Evolutionary conservation across 2,113 vertebrate genomes (phyloP).

Genomic region (Proteles cristata): DNA sequence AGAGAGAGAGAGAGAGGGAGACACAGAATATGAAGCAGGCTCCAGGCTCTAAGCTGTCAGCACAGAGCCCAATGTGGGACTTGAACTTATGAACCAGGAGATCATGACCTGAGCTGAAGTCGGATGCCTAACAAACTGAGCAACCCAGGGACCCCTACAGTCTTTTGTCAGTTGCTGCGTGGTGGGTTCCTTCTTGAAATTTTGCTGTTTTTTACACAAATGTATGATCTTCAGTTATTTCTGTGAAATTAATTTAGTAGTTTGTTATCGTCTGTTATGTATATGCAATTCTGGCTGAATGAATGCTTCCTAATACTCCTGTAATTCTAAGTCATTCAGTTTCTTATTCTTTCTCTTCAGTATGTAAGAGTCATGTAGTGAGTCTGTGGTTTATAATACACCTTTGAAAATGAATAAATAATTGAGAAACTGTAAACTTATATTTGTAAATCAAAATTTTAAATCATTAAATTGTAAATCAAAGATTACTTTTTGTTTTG

Average conservation of each 20-base stretch:
- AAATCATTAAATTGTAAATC: background rate
- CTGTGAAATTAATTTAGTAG: background rate
- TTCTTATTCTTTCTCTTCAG: background rate
- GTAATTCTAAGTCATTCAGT: background rate
- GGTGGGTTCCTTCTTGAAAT: background rate
- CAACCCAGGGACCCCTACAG: too few relatives aligned
- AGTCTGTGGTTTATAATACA: background rate
- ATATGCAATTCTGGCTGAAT: background rate
- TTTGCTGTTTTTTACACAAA: background rate
- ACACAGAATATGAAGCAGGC: too few relatives aligned
- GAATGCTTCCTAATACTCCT: background rate
- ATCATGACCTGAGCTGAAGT: too few relatives aligned
- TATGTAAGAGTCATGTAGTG: background rate
- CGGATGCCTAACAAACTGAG: too few relatives aligned
- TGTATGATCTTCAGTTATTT: slow-evolving; percentile 21
- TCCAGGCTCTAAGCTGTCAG: too few relatives aligned
- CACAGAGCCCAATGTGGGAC: too few relatives aligned
- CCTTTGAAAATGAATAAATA: slow-evolving; percentile 19
- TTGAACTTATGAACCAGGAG: too few relatives aligned
- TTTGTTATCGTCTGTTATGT: background rate
- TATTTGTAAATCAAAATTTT: too few relatives aligned
- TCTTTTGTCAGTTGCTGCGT: background rate
- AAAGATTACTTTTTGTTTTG: background rate
- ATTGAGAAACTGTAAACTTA: background rate
- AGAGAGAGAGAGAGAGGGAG: too few relatives aligned